Evolutionary conservation across 2,113 vertebrate genomes (phyloP), one percentile per base, ranked within the genome.

Genomic region (Phalacrocorax brasilianus): DNA sequence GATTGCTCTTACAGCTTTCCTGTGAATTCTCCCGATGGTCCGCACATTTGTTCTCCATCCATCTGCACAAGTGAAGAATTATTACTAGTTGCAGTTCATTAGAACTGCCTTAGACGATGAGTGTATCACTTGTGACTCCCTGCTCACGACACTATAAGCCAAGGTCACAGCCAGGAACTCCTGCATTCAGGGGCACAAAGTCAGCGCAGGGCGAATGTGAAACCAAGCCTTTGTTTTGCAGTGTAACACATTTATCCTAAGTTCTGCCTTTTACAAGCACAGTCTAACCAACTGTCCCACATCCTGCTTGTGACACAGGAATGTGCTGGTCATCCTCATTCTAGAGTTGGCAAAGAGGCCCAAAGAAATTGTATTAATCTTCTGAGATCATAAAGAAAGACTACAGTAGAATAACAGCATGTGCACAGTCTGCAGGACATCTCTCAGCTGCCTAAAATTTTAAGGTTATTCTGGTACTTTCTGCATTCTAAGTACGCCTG

Each of bases 141-240:
- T n/a, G 71, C 55, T 68, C 53, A n/a, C 27, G 20, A 7, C 23
- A 6, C 66, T 23, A 2, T 4, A 58, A 56, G 58, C 20, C 59
- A 35, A 50, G 70, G 14, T 58, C 32, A 50, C 59, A 38, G 35
- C 8, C 9, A 5, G 44, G 70, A 74, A 74, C 44, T 33, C 14
- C 32, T 49, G 55, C 47, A 5, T 18, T 33, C 62, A 68, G 58
- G 42, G 58, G 18, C 53, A 61, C 47, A 61, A 45, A 61, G 58
- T 6, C 61, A 82, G 62, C 1, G 1, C 1, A 67, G 44, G 19
- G 44, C 2, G 3, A 75, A 59, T 5, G 33, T 11, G 27, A 59
- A 61, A 24, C 28, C 10, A 42, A 75, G 47, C 45, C 38, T 68
- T 19, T 53, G 40, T 30, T 53, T 47, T 28, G 45, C 88, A 55